Percentiles rank a stretch among this genome's conserved stretches.
Conservation (phyloP, 2,888 invertebrate genomes). For the Syrphus vitripennis region DNA sequence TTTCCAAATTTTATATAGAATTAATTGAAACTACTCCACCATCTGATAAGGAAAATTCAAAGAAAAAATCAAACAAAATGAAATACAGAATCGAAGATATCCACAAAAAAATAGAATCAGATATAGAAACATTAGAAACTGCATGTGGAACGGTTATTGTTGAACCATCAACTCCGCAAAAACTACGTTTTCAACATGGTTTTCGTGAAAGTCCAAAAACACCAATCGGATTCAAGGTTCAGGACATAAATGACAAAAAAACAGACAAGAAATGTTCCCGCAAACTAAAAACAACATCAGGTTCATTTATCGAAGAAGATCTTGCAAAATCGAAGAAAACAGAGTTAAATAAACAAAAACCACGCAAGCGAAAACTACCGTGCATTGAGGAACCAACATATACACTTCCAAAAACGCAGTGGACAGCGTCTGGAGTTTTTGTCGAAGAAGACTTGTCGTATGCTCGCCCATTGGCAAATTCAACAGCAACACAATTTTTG, state of each 20-base stretch:
- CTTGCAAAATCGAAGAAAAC: neutral
- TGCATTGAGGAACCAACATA: constrained; percentile 57
- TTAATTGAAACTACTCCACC: constrained; percentile 47
- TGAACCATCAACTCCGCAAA: constrained; percentile 76
- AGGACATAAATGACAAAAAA: constrained; percentile 69
- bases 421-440: constrained; percentile 74
- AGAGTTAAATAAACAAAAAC: neutral
- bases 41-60: constrained; percentile 58
- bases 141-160: constrained; percentile 76
- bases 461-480: constrained; percentile 19
- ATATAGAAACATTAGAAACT: constrained; percentile 62
- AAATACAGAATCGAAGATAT: neutral
- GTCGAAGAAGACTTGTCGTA: constrained; percentile 72
- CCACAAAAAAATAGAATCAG: constrained; percentile 21
- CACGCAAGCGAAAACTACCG: constrained; percentile 67
- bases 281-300: constrained; percentile 35
- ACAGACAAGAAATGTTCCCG: constrained; percentile 31
- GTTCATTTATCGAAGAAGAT: constrained; percentile 45
- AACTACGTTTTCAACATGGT: constrained; percentile 48
- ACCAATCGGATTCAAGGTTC: constrained; percentile 74
- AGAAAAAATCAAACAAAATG: constrained; percentile 17
- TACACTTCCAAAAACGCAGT: constrained; percentile 73
- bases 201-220: constrained; percentile 76
- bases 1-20: neutral
- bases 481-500: constrained; percentile 67